Evolutionary conservation across 1,140 invertebrate genomes (phyloP).

Genomic region (Oncopodura yosiiana): DNA sequence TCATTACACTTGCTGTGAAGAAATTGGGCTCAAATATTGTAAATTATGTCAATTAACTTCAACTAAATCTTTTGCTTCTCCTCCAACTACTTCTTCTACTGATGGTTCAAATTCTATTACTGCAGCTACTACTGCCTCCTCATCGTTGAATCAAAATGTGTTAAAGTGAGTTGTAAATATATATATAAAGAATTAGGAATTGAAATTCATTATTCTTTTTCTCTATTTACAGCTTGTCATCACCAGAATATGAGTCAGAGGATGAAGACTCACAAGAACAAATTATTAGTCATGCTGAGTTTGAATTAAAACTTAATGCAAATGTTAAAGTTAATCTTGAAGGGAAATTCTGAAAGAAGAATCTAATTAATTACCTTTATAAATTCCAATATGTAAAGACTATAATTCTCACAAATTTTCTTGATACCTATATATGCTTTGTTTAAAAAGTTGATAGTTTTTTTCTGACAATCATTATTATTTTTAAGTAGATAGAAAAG

Average conservation of each 20-base stretch:
- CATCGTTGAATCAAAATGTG: not conserved
- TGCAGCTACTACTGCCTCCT: too few species aligned
- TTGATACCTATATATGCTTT: too few species aligned
- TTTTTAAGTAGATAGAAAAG: not conserved
- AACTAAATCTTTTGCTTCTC: not conserved
- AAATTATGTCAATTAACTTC: slow-evolving; percentile 25
- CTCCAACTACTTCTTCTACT: not conserved
- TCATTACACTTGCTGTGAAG: slow-evolving; percentile 35
- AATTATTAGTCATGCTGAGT: slow-evolving; percentile 27
- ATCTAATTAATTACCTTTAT: not conserved
- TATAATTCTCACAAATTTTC: too few species aligned
- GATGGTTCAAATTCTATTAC: slow-evolving; percentile 17
- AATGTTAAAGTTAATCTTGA: slow-evolving; percentile 20
- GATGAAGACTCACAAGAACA: slow-evolving; percentile 10
- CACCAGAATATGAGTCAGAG: not conserved
- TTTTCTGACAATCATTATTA: not conserved
- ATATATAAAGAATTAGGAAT: not conserved
- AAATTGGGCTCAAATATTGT: slow-evolving; percentile 28
- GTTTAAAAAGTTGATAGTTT: too few species aligned
- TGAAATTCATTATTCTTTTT: not conserved
- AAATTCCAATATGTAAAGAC: too few species aligned
- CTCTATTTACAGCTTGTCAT: too few species aligned
- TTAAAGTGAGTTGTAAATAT: not conserved
- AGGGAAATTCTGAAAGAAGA: slow-evolving; percentile 8
- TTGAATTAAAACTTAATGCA: slow-evolving; percentile 33